Conservation (phyloP, 2,888 invertebrate genomes). For the Pseudococcus longispinus region DNA sequence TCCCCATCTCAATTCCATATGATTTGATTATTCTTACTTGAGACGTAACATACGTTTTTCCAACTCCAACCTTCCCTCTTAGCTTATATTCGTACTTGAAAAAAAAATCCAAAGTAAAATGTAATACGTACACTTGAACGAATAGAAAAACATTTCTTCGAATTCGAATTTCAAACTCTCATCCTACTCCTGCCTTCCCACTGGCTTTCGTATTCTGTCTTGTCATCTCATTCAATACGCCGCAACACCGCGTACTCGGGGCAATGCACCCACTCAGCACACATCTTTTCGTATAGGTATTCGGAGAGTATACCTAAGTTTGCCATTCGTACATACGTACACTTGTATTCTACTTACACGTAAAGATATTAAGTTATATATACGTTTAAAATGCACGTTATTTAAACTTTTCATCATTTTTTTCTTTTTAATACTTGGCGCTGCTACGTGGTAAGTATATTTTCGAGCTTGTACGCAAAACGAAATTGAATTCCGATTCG, state of each 20-base stretch:
- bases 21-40: background rate
- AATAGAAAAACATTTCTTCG: background rate
- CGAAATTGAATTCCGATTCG: slow-evolving; percentile 14
- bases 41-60: background rate
- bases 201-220: background rate
- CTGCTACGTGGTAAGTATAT: background rate
- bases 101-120: background rate
- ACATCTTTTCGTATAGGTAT: background rate
- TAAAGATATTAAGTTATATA: background rate
- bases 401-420: background rate
- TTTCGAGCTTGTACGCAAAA: background rate
- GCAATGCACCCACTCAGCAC: background rate
- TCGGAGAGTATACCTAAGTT: background rate
- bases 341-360: background rate
- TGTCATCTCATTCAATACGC: background rate
- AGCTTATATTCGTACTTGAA: background rate
- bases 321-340: background rate
- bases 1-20: background rate
- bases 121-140: background rate
- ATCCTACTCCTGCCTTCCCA: background rate
- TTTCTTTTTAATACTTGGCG: background rate
- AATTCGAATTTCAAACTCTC: background rate
- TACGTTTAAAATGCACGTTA: background rate
- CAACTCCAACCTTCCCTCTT: background rate
- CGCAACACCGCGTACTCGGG: background rate